Conservation (phyloP, 2,113 vertebrate species). For the Podarcis muralis region DNA sequence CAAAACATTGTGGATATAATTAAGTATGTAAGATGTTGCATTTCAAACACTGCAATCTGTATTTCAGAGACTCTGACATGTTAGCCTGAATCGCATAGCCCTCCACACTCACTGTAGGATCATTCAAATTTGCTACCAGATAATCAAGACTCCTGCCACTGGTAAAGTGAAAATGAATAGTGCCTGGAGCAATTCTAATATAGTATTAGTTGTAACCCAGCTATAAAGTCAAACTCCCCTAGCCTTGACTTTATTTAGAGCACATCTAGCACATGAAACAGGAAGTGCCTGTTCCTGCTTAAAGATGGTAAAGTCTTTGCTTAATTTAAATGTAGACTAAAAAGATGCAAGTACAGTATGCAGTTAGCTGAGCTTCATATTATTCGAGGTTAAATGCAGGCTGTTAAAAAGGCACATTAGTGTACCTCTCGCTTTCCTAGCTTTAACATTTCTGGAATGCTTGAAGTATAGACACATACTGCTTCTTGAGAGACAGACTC, state of each 20-base stretch:
- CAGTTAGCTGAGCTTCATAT: background rate
- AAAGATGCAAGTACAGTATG: background rate
- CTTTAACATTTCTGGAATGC: conserved; percentile 47
- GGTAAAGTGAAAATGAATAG: background rate
- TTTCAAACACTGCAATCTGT: background rate
- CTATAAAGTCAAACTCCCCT: background rate
- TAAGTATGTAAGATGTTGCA: background rate
- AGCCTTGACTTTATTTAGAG: background rate
- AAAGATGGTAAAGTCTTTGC: background rate
- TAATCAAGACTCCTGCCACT: background rate
- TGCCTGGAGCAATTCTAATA: background rate
- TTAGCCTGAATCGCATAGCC: background rate
- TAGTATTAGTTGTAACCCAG: background rate
- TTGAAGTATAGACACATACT: conserved; percentile 41
- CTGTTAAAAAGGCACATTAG: conserved; percentile 31
- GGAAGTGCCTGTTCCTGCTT: background rate
- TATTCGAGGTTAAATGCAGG: conserved; percentile 30
- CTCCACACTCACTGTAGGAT: background rate
- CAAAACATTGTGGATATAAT: background rate
- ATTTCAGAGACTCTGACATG: no score
- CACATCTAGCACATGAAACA: background rate
- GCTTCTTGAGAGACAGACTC: conserved; percentile 60
- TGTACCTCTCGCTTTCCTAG: conserved; percentile 11
- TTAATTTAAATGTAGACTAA: background rate
- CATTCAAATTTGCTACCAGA: background rate